These are phyloP conservation scores for Octodon degus DNA, from an alignment of 2,113 vertebrate genomes.

Conservation along the genomic window DNA sequence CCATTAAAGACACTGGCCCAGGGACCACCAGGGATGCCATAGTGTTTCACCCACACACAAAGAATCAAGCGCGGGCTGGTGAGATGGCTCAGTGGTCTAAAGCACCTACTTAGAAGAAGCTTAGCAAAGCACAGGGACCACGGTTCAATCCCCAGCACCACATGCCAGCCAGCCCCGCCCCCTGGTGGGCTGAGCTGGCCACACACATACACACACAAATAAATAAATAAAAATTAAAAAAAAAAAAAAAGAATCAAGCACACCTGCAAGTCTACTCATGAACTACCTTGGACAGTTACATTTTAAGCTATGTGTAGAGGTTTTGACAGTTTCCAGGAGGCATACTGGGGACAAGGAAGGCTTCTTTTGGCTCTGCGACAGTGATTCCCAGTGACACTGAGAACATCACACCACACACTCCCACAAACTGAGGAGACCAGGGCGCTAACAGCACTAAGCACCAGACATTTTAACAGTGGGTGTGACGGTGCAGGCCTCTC, in stretches of 20 bases:
- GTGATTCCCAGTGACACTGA: accelerated
- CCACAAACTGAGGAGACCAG: neutral
- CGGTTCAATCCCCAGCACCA: too few species aligned
- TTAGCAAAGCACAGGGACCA: too few species aligned
- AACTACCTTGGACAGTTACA: neutral
- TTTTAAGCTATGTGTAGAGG: neutral
- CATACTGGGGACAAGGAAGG: neutral
- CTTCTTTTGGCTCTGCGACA: neutral
- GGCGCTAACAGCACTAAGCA: neutral
- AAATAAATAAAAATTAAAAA: too few species aligned
- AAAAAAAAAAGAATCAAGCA: neutral
- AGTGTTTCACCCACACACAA: neutral
- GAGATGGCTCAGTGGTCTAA: too few species aligned
- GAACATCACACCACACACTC: neutral
- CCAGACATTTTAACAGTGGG: neutral
- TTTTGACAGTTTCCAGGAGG: neutral
- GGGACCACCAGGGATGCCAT: neutral
- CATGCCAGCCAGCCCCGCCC: too few species aligned
- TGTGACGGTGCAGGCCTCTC: neutral
- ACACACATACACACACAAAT: too few species aligned
- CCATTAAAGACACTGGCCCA: neutral
- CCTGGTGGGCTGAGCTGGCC: too few species aligned
- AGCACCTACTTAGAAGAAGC: too few species aligned
- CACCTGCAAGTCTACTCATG: neutral
- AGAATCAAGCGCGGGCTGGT: too few species aligned